phyloP scores from a whole-genome alignment of 1,140 invertebrate species.

The Ceratina japonica region DNA sequence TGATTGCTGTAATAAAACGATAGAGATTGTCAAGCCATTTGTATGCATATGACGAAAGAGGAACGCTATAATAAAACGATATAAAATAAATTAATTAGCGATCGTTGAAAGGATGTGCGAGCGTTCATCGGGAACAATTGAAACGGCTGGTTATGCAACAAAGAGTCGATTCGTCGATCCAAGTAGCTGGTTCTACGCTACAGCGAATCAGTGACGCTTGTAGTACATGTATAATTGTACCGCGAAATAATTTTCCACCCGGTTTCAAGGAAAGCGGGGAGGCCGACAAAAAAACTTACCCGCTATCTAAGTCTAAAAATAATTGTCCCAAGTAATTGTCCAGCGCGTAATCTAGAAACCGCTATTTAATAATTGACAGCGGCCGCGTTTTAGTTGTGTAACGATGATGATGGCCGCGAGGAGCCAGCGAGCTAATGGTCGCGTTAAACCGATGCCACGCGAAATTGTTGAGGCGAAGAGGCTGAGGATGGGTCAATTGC shows the following conservation, averaged over 20 bases:
- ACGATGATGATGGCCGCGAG: neutral
- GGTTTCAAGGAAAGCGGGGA: too few species aligned
- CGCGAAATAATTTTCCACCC: neutral
- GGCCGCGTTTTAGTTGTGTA: neutral
- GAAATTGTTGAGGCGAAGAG: conserved; percentile 21
- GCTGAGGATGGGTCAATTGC: conserved; percentile 37
- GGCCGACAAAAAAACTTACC: neutral
- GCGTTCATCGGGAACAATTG: conserved; percentile 9
- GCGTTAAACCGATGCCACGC: conserved; percentile 13
- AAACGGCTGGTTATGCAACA: conserved; percentile 25
- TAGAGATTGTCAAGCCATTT: too few species aligned
- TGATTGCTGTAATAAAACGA: neutral
- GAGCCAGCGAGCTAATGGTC: neutral
- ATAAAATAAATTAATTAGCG: neutral
- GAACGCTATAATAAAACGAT: neutral
- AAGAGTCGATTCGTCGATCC: neutral
- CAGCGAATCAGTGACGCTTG: too few species aligned
- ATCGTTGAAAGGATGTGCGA: neutral
- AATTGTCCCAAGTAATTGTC: neutral
- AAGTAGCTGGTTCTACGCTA: neutral
- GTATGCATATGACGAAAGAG: too few species aligned
- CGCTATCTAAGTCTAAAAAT: neutral
- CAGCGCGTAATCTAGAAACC: neutral
- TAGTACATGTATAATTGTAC: neutral
- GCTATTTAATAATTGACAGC: neutral